phyloP scores from a whole-genome alignment of 2,113 vertebrate genomes.

The Eidolon helvum region DNA sequence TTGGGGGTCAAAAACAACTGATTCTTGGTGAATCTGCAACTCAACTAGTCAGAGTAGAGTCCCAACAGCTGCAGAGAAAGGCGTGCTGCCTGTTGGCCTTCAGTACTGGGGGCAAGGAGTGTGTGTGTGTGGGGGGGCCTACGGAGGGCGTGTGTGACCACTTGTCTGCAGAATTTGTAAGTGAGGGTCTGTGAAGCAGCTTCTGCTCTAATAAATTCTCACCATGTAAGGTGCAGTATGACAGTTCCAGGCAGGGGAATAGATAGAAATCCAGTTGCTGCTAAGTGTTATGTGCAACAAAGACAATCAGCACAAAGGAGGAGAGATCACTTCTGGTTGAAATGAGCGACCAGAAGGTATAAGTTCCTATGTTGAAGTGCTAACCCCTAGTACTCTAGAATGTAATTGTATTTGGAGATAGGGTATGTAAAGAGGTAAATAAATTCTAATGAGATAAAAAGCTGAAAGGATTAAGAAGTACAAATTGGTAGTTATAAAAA shows the following conservation, averaged over 20 bases:
- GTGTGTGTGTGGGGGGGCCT: no score
- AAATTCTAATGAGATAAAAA: neutral
- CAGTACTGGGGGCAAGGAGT: no score
- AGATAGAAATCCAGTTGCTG: neutral
- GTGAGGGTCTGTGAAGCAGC: neutral
- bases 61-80: neutral
- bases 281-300: neutral
- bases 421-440: neutral
- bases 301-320: neutral
- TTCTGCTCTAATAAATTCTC: neutral
- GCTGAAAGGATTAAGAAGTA: neutral
- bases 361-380: neutral
- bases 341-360: neutral
- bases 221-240: neutral
- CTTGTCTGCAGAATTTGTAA: neutral
- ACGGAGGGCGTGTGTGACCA: fast-evolving
- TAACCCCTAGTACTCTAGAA: neutral
- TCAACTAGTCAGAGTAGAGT: neutral
- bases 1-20: neutral
- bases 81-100: no score
- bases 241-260: neutral
- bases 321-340: neutral
- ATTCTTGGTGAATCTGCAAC: neutral
- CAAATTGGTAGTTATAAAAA: neutral
- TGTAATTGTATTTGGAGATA: neutral